Evolutionary conservation across 2,797 vertebrate genomes (phyloP).

Genomic region (Mormyrus hasselquistii): DNA sequence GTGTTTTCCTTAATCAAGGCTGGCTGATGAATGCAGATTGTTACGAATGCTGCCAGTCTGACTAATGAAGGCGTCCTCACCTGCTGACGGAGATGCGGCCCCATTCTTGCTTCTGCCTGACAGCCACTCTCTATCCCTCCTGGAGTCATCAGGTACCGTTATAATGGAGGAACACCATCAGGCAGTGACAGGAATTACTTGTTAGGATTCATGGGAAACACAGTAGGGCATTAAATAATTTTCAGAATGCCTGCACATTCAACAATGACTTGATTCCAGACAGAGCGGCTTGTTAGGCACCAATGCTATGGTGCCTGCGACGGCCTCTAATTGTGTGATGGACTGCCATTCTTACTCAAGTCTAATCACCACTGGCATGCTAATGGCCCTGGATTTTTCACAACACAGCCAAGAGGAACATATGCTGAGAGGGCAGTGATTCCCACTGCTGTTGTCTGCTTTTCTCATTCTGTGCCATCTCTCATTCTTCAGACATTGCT

Average conservation of each 20-base stretch:
- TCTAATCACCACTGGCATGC: neutral
- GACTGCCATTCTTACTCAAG: neutral
- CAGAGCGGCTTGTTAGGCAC: neutral
- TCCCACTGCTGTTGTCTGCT: neutral
- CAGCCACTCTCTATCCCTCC: conserved; percentile 17
- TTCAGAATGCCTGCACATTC: neutral
- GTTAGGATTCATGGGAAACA: neutral
- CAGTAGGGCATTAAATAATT: neutral
- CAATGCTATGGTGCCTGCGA: neutral
- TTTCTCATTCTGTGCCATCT: neutral
- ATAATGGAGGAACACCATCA: neutral
- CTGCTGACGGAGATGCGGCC: conserved; percentile 54
- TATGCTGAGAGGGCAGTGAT: neutral
- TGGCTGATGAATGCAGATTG: conserved; percentile 44
- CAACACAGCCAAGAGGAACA: neutral
- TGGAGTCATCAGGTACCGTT: conserved; percentile 24
- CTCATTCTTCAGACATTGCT: neutral
- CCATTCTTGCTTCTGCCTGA: conserved; percentile 44
- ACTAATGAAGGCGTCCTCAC: conserved; percentile 55
- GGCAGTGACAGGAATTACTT: neutral
- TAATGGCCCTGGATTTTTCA: conserved; percentile 1
- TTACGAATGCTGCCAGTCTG: conserved; percentile 45
- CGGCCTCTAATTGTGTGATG: neutral
- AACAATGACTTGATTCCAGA: neutral
- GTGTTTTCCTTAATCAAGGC: conserved; percentile 49